Base-by-base conservation (phyloP, 2,888 invertebrate genomes). In the Phaonia tiefii region DNA sequence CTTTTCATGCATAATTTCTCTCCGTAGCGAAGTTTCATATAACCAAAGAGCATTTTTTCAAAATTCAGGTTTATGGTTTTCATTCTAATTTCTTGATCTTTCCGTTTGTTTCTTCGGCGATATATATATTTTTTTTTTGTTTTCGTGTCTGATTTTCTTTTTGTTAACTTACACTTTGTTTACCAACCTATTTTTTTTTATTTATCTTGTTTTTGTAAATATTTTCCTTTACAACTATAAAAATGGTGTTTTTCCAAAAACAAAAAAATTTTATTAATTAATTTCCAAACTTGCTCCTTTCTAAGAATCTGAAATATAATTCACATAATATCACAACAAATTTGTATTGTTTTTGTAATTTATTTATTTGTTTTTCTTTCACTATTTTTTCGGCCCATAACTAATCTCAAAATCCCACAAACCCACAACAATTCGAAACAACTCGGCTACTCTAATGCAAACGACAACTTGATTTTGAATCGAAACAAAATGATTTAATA, bases 301-400 rank as follows among this genome's bases (percentile, higher is more conserved):
- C n/a, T 8, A 31, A 31, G 31, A 31, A 31, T 31, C 3, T 31
- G 26, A 63, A 76, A 88, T 86, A 86, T 89, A 86, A 63, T 89
- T 89, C 89, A 89, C 88, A 89, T 89, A 88, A 89, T 89, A 89
- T 89, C 88, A 89, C 88, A 88, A 87, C 86, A 88, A 17, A 51
- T 20, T 20, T 63, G 39, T 63, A 63, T 63, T 63, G 63, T 63
- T 63, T 60, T 63, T 51, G 31, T 63, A 63, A 63, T 63, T 88
- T 89, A 82, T 85, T 85, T 84, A 86, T 88, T 88, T 90, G 89
- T 89, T 89, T 89, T 42, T 63, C 89, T 88, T 89, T 87, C 89
- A 90, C 88, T 88, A 31, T 88, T 89, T 85, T 84, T 79, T 73
- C 74, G 39, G 77, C 72, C 58, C 56, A 66, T 67, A 84, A 31